Conservation (phyloP, 2,888 invertebrate genomes). For the Drosophila affinis region DNA sequence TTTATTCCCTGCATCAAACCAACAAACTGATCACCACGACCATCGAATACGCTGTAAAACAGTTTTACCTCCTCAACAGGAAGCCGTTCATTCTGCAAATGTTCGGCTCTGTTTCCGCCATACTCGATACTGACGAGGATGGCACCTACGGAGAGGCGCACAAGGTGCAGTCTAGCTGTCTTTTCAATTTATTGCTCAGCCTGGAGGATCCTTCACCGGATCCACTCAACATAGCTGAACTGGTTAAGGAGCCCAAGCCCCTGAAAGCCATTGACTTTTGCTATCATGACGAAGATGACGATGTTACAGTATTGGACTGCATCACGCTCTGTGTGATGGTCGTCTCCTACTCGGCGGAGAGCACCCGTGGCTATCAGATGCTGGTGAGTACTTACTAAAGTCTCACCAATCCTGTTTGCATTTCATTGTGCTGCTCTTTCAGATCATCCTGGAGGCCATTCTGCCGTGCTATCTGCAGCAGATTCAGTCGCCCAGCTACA, state of each 20-base stretch:
- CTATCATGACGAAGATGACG: constrained; percentile 98
- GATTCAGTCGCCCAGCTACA: constrained; percentile 94
- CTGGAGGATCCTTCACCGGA: constrained; percentile 97
- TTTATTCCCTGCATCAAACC: constrained; percentile 98
- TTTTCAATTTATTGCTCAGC: constrained; percentile 95
- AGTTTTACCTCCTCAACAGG: constrained; percentile 98
- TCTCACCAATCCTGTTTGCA: no score
- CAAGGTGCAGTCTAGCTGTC: constrained; percentile 94
- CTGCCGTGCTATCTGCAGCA: constrained; percentile 97
- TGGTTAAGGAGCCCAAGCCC: constrained; percentile 95
- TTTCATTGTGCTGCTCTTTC: constrained; percentile 2
- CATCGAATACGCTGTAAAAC: constrained; percentile 98
- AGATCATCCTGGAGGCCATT: constrained; percentile 98
- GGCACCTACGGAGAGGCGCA: constrained; percentile 95
- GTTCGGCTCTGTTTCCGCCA: constrained; percentile 99
- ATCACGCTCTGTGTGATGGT: constrained; percentile 99
- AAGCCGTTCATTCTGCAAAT: constrained; percentile 99
- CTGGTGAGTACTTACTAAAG: constrained; percentile 85
- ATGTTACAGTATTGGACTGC: constrained; percentile 97
- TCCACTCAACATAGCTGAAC: constrained; percentile 95
- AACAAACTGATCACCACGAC: constrained; percentile 97
- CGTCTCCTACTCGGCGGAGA: constrained; percentile 98
- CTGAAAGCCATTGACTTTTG: constrained; percentile 98
- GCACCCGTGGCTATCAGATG: constrained; percentile 95
- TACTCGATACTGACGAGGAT: constrained; percentile 95